phyloP scores from a whole-genome alignment of 2,888 invertebrate species.

The Thyatira batis region DNA sequence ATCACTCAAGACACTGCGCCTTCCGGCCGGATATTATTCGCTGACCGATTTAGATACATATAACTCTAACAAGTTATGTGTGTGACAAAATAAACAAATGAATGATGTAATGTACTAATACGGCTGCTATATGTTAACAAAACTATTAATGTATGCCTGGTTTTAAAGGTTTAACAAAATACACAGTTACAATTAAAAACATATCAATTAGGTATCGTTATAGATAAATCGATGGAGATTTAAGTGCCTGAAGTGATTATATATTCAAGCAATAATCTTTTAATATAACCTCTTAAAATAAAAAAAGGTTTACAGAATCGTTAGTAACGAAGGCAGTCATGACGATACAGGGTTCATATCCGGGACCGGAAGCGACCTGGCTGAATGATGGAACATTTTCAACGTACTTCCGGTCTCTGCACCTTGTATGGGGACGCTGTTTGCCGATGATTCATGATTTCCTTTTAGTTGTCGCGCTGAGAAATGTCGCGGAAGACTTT shows the following conservation, averaged over 20 bases:
- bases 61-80: constrained; percentile 29
- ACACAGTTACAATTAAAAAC: too few species aligned
- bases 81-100: constrained; percentile 23
- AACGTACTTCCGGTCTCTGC: constrained; percentile 35
- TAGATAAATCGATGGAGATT: too few species aligned
- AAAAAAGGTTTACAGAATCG: constrained; percentile 20
- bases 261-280: too few species aligned
- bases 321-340: constrained; percentile 40
- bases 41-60: constrained; percentile 43
- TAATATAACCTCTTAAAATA: background rate
- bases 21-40: constrained; percentile 53
- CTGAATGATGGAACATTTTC: constrained; percentile 54
- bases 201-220: too few species aligned
- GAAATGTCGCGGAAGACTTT: background rate
- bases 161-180: too few species aligned
- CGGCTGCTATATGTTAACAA: too few species aligned
- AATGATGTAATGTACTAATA: background rate
- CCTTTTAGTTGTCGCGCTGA: constrained; percentile 29
- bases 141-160: too few species aligned
- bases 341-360: constrained; percentile 61
- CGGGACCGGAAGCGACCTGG: constrained; percentile 44
- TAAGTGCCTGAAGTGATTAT: too few species aligned
- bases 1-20: constrained; percentile 48
- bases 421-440: constrained; percentile 32
- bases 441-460: constrained; percentile 54